Evolutionary conservation across 2,888 invertebrate genomes (phyloP).

Genomic region (Argyra leucocephala): DNA sequence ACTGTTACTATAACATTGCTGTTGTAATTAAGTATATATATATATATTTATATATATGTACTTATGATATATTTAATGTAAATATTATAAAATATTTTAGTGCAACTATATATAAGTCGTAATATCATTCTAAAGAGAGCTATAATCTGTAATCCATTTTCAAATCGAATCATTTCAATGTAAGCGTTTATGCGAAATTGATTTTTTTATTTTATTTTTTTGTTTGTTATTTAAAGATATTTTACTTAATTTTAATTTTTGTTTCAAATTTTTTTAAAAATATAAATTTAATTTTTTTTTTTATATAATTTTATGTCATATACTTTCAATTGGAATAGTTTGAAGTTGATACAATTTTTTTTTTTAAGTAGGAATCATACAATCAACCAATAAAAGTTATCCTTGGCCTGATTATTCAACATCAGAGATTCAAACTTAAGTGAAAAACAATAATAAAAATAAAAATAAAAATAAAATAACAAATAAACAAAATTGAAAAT

Average conservation of each 20-base stretch:
- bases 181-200: background rate
- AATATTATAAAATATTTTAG: too few relatives aligned
- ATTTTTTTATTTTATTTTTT: too few relatives aligned
- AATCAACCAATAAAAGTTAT: background rate
- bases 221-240: too few relatives aligned
- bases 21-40: too few relatives aligned
- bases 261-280: background rate
- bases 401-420: conserved; percentile 3
- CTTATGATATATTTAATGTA: too few relatives aligned
- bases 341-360: background rate
- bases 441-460: background rate
- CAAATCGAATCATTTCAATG: background rate
- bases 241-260: background rate
- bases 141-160: conserved; percentile 1
- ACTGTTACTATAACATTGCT: too few relatives aligned
- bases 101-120: too few relatives aligned
- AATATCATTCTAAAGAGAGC: too few relatives aligned
- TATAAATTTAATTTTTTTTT: background rate
- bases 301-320: background rate
- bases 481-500: too few relatives aligned
- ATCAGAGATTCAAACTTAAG: background rate
- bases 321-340: background rate
- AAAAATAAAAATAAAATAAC: background rate
- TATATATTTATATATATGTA: too few relatives aligned
- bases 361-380: background rate